A percentile compares a stretch with the other conserved stretches of the same genome.
Evolutionary conservation across 2,797 vertebrate genomes (phyloP).

Genomic region (Leuciscus waleckii): DNA sequence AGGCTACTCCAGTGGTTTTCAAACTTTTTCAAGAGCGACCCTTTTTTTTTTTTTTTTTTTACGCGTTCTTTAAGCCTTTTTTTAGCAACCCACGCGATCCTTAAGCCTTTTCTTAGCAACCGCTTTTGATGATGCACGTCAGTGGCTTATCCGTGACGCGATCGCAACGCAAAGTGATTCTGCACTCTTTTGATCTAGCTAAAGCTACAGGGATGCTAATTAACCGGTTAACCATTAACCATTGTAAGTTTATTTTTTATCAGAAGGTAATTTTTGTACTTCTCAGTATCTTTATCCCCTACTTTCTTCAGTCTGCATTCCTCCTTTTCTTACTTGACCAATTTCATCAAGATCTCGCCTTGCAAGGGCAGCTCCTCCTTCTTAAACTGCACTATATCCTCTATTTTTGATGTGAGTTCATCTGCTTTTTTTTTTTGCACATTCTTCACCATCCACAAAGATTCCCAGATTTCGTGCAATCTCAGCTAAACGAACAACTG

Average conservation of each 20-base stretch:
- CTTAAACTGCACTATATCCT: not conserved
- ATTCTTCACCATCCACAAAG: not conserved
- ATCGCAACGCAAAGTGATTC: too few species aligned
- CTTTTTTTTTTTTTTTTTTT: too few species aligned
- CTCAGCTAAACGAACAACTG: slow-evolving; percentile 60
- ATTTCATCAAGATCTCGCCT: slow-evolving; percentile 16
- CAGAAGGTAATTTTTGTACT: not conserved
- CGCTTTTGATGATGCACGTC: too few species aligned
- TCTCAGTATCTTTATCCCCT: not conserved
- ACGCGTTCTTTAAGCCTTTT: too few species aligned
- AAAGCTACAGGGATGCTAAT: too few species aligned
- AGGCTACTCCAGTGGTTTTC: too few species aligned
- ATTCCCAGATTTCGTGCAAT: slow-evolving; percentile 56
- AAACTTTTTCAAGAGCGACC: too few species aligned
- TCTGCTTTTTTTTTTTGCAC: slow-evolving; percentile 15
- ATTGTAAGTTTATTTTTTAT: not conserved
- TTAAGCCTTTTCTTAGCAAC: too few species aligned
- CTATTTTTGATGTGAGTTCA: not conserved
- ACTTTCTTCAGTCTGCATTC: not conserved
- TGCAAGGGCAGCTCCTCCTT: slow-evolving; percentile 6
- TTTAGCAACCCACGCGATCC: too few species aligned
- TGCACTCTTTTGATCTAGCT: too few species aligned
- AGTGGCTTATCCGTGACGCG: too few species aligned
- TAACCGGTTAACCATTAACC: not conserved
- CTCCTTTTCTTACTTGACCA: slow-evolving; percentile 2